Percentiles rank a stretch among this genome's conserved stretches.
These are phyloP conservation scores for Nomia melanderi DNA, from an alignment of 1,140 invertebrate species.

Conservation along the genomic window DNA sequence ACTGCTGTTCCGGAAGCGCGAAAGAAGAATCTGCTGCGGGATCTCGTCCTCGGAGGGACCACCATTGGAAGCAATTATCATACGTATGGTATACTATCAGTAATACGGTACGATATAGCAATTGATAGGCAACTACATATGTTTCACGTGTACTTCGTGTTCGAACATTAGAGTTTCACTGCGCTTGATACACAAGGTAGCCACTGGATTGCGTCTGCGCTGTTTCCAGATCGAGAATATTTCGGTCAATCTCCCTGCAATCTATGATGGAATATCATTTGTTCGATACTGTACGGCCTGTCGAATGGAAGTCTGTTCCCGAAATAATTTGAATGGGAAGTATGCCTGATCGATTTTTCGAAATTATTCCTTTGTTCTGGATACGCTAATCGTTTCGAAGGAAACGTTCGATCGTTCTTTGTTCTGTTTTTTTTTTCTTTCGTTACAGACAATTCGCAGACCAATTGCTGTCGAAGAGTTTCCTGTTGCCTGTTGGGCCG, in stretches of 20 bases:
- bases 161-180: not conserved
- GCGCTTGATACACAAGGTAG: not conserved
- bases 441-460: not conserved
- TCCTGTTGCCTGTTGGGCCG: not conserved
- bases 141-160: not conserved
- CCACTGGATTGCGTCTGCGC: too few species aligned
- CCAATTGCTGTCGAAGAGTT: not conserved
- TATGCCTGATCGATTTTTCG: too few species aligned
- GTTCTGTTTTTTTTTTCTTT: too few species aligned
- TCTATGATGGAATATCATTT: too few species aligned
- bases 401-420: too few species aligned
- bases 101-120: not conserved
- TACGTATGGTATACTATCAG: not conserved
- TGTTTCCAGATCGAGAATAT: too few species aligned
- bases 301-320: too few species aligned
- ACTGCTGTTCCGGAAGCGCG: slow-evolving; percentile 12
- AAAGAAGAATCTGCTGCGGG: not conserved
- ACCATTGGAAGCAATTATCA: not conserved
- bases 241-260: too few species aligned
- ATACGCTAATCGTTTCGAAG: too few species aligned
- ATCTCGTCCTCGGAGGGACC: not conserved
- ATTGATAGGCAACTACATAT: slow-evolving; percentile 13
- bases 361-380: too few species aligned
- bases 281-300: too few species aligned
- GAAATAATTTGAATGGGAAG: too few species aligned